Conservation (phyloP, 2,888 invertebrate genomes). For the Phortica magna region DNA sequence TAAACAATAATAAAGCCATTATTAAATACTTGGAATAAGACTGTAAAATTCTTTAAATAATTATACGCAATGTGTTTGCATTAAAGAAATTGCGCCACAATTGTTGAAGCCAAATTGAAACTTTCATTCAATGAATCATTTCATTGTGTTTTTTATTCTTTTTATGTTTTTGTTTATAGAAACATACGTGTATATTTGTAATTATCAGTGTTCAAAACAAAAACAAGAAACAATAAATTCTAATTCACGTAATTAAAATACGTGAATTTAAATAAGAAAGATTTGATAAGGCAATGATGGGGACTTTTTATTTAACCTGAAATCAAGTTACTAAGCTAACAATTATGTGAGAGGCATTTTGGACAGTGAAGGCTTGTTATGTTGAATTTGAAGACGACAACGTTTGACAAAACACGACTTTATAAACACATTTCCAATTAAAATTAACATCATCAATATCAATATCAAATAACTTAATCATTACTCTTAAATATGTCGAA, state of each 20-base stretch:
- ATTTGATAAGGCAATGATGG: too few species aligned
- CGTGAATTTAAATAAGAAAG: not conserved
- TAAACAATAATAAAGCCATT: not conserved
- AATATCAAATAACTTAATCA: too few species aligned
- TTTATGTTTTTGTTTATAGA: not conserved
- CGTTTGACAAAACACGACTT: too few species aligned
- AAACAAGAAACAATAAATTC: constrained; percentile 28
- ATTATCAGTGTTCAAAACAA: constrained; percentile 55
- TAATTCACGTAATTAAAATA: constrained; percentile 27
- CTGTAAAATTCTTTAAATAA: not conserved
- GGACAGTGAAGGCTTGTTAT: too few species aligned
- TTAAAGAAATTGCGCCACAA: constrained; percentile 2
- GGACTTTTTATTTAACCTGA: too few species aligned
- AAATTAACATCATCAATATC: too few species aligned
- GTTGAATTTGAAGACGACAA: too few species aligned
- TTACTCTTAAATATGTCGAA: too few species aligned
- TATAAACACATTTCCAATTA: too few species aligned
- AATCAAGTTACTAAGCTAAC: too few species aligned
- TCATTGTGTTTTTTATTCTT: not conserved
- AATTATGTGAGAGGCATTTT: too few species aligned
- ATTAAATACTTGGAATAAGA: not conserved
- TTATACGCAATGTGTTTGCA: not conserved
- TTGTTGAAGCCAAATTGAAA: not conserved
- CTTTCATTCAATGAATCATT: not conserved
- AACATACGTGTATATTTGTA: constrained; percentile 45